phyloP scores from a whole-genome alignment of 2,113 vertebrate species.

The Salvator merianae region DNA sequence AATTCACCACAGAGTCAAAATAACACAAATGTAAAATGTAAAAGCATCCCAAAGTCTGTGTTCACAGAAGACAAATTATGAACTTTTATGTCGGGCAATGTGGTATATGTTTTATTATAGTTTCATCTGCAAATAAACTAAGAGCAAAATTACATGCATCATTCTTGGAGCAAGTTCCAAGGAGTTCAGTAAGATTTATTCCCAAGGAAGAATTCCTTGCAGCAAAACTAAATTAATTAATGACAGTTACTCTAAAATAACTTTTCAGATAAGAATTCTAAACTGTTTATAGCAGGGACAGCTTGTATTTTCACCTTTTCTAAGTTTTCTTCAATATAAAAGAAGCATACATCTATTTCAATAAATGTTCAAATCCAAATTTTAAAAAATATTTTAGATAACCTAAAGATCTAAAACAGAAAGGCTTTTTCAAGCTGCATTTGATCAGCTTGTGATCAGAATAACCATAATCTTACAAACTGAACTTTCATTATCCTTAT shows the following conservation, averaged over 20 bases:
- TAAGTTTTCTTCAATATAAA: neutral
- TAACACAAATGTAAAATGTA: neutral
- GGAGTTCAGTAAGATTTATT: neutral
- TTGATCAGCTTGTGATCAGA: neutral
- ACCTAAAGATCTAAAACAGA: neutral
- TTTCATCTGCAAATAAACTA: neutral
- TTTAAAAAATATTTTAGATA: neutral
- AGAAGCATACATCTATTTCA: neutral
- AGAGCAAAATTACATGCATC: neutral
- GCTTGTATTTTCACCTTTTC: neutral
- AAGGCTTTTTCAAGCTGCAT: neutral
- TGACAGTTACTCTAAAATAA: neutral
- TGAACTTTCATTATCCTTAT: neutral
- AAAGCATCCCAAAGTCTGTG: neutral
- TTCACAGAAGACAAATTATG: neutral
- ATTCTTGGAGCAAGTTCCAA: neutral
- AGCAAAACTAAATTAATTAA: neutral
- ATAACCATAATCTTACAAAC: neutral
- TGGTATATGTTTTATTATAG: neutral
- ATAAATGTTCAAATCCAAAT: neutral
- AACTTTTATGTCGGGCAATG: neutral
- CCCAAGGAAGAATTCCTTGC: neutral
- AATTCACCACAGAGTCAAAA: neutral
- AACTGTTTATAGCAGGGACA: neutral
- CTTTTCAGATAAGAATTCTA: slow-evolving; percentile 2